Conservation (phyloP, 2,113 vertebrate species). For the Halichoeres trimaculatus region DNA sequence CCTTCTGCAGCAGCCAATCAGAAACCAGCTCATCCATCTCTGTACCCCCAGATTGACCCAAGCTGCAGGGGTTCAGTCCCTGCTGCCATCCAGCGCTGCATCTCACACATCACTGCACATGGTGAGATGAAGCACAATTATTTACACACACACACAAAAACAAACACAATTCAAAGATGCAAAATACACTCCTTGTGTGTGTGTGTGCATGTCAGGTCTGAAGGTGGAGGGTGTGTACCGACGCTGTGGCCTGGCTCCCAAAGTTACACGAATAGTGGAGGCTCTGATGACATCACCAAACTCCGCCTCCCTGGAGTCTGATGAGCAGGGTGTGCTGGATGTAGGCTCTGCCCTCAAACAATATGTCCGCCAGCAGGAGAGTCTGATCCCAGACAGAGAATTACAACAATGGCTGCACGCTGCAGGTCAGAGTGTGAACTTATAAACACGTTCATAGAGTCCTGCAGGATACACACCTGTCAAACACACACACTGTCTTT, state of each 20-base stretch:
- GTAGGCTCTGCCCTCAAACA: slow-evolving; percentile 78
- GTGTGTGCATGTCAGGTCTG: slow-evolving; percentile 69
- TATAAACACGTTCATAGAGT: no score
- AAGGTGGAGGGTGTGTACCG: slow-evolving; percentile 84
- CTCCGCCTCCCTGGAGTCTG: slow-evolving; percentile 60
- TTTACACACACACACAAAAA: neutral
- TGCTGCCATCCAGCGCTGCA: slow-evolving; percentile 68
- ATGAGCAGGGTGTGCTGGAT: slow-evolving; percentile 78
- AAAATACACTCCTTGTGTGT: neutral
- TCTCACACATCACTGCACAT: slow-evolving; percentile 79
- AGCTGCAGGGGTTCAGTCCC: slow-evolving; percentile 58
- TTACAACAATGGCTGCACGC: slow-evolving; percentile 72
- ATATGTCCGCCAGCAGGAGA: slow-evolving; percentile 68
- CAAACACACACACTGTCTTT: neutral
- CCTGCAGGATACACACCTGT: neutral
- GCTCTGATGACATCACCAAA: slow-evolving; percentile 67
- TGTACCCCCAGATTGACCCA: slow-evolving; percentile 39
- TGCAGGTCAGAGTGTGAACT: slow-evolving; percentile 64
- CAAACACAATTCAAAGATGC: neutral
- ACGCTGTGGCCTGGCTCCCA: slow-evolving; percentile 75
- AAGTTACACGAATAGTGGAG: slow-evolving; percentile 73
- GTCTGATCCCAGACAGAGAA: slow-evolving; percentile 60
- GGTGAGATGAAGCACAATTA: slow-evolving; percentile 52
- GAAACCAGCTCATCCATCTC: neutral
- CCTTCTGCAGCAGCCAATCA: slow-evolving; percentile 6